Evolutionary conservation across 2,797 vertebrate species (phyloP).

Genomic region (Argentina silus): DNA sequence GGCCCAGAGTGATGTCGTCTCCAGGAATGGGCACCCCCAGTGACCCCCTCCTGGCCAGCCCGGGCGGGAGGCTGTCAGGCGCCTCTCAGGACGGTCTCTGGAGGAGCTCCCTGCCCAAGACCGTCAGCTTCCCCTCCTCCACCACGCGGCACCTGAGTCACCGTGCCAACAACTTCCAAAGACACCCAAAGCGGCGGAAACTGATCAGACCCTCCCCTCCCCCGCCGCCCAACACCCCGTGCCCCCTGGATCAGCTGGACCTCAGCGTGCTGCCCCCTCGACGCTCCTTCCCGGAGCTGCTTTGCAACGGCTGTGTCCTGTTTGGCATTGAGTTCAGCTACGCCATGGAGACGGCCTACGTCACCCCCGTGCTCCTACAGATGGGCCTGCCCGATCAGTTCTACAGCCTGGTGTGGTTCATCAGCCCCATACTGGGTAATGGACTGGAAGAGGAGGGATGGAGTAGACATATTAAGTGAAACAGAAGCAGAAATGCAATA

Average conservation of each 20-base stretch:
- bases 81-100: conserved; percentile 73
- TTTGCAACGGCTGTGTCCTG: conserved; percentile 94
- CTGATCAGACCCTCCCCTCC: conserved; percentile 91
- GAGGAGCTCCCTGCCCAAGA: conserved; percentile 80
- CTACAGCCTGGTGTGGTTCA: conserved; percentile 98
- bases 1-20: conserved; percentile 79
- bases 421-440: conserved; percentile 95
- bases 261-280: conserved; percentile 88
- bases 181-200: conserved; percentile 91
- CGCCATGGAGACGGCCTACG: conserved; percentile 98
- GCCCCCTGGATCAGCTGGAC: conserved; percentile 88
- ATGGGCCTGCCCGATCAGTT: conserved; percentile 96
- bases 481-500: background rate
- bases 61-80: conserved; percentile 56
- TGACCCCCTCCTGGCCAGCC: conserved; percentile 81
- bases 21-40: conserved; percentile 82
- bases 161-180: conserved; percentile 97
- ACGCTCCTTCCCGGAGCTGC: conserved; percentile 88
- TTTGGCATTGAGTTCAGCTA: conserved; percentile 99
- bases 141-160: conserved; percentile 92
- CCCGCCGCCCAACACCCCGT: conserved; percentile 93
- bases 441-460: background rate
- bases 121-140: conserved; percentile 81
- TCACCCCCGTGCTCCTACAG: conserved; percentile 94
- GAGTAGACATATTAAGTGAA: background rate